Evolutionary conservation across 92 coral and sea anemone genomes (phyloP), one percentile per base, ranked within the genome.

Genomic region (Phenganax subtilis): DNA sequence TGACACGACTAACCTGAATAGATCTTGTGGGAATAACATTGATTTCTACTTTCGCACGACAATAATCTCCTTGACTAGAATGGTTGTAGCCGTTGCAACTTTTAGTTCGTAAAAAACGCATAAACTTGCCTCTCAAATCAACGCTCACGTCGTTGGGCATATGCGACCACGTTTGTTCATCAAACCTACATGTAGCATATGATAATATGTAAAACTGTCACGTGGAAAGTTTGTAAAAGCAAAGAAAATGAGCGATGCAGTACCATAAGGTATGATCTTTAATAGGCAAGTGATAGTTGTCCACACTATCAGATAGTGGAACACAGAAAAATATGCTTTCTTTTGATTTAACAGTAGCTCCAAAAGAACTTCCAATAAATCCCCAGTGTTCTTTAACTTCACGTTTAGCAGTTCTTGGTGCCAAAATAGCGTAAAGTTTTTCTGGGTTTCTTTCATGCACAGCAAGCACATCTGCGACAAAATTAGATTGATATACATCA

Each of bases 241-340:
- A 59, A 59, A 15, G 12, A 16, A 15, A 12, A 59, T 10, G 65
- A 15, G 17, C 12, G 17, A 12, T 59, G 17, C 17, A 59, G 5
- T 59, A 66, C 72, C 72, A 5, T 28, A 66, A 66, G 37, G 72
- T 66, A 66, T 66, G 14, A 20, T 66, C 72, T 52, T 28, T 27
- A 0, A 66, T 6, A 17, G 27, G 72, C 52, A 66, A 16, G 37
- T 66, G 72, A 28, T 66, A 16, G 30, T 64, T 27, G 29, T 17
- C 47, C 20, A 1, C 7, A 52, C 3, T 66, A 0, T 66, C 51
- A 8, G 72, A 28, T 16, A 66, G 25, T 16, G 72, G 72, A 12
- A 31, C 72, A 66, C 72, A 66, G 72, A 28, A 28, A 52, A 8
- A 66, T 6, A 66, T 17, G 10, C 51, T 12, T 20, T 66, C 72